Evolutionary conservation across 2,113 vertebrate species (phyloP).

Genomic region (Crotalus horridus): DNA sequence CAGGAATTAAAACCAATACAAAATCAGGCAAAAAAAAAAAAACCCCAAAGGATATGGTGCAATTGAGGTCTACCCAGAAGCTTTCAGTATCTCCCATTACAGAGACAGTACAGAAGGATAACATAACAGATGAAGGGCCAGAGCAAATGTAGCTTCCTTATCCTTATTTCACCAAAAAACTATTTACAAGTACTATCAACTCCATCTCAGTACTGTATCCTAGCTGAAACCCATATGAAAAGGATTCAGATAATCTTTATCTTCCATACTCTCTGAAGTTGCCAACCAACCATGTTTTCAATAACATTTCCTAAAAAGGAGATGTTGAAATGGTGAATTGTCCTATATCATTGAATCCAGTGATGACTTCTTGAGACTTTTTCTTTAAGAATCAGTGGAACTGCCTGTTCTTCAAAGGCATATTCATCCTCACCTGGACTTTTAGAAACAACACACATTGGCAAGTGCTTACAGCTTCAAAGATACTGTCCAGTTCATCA

Average conservation of each 20-base stretch:
- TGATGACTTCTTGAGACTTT: background rate
- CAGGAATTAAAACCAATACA: too few species aligned
- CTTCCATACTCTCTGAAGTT: background rate
- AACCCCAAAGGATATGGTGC: background rate
- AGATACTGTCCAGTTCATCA: background rate
- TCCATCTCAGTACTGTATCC: background rate
- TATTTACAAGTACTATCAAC: background rate
- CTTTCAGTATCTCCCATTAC: background rate
- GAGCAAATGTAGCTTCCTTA: background rate
- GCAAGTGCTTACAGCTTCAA: background rate
- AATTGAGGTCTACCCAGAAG: background rate
- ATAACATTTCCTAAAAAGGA: background rate
- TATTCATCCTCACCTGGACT: background rate
- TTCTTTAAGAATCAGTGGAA: background rate
- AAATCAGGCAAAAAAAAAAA: background rate
- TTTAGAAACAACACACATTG: background rate
- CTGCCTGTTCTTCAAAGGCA: background rate
- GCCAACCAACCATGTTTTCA: background rate
- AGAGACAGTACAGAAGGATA: background rate
- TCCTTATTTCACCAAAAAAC: background rate
- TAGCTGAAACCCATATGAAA: background rate
- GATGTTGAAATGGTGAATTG: background rate
- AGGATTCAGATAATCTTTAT: background rate
- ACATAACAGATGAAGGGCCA: background rate
- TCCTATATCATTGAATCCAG: background rate